Evolutionary conservation across 2,113 vertebrate species (phyloP), one percentile per base, ranked within the genome.

Genomic region (Taxidea taxus): DNA sequence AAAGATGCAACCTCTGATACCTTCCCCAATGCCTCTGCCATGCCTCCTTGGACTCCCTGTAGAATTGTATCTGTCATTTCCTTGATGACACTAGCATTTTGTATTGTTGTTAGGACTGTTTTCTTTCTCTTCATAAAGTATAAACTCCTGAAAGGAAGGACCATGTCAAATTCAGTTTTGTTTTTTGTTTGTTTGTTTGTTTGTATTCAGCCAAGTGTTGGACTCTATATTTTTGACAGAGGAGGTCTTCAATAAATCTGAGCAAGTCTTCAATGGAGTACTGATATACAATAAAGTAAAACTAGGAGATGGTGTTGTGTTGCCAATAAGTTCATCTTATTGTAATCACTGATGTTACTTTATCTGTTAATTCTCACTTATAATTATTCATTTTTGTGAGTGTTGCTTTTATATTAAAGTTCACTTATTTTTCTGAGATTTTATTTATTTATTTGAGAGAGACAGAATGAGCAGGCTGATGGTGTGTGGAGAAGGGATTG

Each of bases 21-120:
- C 1, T 90, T 51, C 31, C 4, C 8, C 1, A 0, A 25, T 23
- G 21, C 21, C 18, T 72, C 37, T 0, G 31, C 21, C 3, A 31
- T 21, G 13, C 5, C 0, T 39, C 6, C 42, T n/a, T 10, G 44
- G 7, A 82, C 64, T 0, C 2, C 7, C 4, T 72, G 3, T 29
- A 47, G 64, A 77, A 44, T 75, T 81, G 20, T 87, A 84, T 0
- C 27, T 62, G 4, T 70, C 42, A 83, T 21, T 78, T 96, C 16
- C 14, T 74, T 81, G 54, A 47, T 75, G 37, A 89, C 5, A 27
- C 16, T 90, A 34, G 15, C 10, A 89, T 70, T 87, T 84, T 21
- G 2, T 34, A 70, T 11, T 92, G 7, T 20, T 27, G 3, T 21
- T 83, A 75, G 4, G 21, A 62, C 64, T 64, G 2, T 60, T 91